Evolutionary conservation across 2,888 invertebrate species (phyloP).

Genomic region (Choristoneura rosaceana): DNA sequence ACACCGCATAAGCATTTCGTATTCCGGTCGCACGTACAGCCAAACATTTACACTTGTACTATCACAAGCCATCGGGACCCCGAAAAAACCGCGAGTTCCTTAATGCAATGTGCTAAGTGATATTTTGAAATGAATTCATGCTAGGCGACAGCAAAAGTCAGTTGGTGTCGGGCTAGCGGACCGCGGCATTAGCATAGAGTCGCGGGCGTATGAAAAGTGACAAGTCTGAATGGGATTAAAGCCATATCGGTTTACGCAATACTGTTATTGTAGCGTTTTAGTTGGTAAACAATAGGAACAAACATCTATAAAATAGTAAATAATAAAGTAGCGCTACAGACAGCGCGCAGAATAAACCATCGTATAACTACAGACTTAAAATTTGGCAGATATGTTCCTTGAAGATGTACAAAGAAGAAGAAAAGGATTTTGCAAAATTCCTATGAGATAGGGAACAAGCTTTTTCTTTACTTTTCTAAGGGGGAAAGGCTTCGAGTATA

Average conservation of each 20-base stretch:
- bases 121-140: constrained; percentile 4
- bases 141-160: not conserved
- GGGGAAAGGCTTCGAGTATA: too few relatives aligned
- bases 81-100: not conserved
- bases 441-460: too few relatives aligned
- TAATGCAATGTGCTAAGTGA: not conserved
- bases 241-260: constrained; percentile 15
- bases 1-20: constrained; percentile 43
- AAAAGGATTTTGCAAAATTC: too few relatives aligned
- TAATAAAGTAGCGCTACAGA: too few relatives aligned
- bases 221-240: constrained; percentile 34
- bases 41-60: constrained; percentile 43
- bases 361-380: too few relatives aligned
- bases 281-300: not conserved
- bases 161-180: constrained; percentile 29
- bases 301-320: too few relatives aligned
- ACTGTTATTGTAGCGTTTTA: not conserved
- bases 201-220: constrained; percentile 34
- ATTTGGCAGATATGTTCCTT: too few relatives aligned
- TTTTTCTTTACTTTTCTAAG: too few relatives aligned
- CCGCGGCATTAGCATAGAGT: constrained; percentile 31
- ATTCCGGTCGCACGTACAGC: constrained; percentile 45
- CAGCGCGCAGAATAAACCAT: too few relatives aligned
- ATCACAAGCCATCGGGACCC: not conserved
- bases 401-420: too few relatives aligned